Base-by-base conservation (phyloP, 92 coral and sea anemone genomes). In the Siderastrea radians region DNA sequence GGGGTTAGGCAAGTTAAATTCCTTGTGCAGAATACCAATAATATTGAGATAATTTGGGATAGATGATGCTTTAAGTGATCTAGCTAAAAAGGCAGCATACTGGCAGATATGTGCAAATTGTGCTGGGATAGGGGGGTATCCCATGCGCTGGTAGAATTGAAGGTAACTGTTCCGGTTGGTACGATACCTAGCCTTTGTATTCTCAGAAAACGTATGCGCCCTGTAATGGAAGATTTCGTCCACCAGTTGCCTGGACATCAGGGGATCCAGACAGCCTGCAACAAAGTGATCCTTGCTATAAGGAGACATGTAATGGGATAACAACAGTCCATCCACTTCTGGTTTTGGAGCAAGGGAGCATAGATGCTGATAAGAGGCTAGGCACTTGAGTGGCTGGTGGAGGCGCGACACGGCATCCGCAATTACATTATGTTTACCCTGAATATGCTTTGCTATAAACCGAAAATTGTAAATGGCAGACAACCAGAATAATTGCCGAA, bases 101-200 rank as follows among this genome's bases (percentile, higher is more conserved):
- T 72, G 80, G 26, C 63, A 83, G 11, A 83, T 72, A 67, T 83
- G 87, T 46, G 55, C 80, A 13, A 69, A 51, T 59, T 47, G 72
- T 15, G 87, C 87, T 58, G 80, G 80, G 71, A 82, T 17, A 26
- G 38, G 50, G 72, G 79, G 77, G 49, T 82, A 82, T 9, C 69
- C 86, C 70, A 82, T 57, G 52, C 45, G 78, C 47, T 68, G 77
- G 17, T 58, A 71, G 48, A 82, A 82, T 1, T 68, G 49, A 58
- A 69, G 48, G 48, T 82, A 82, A 10, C 77, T 82, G 46, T 70
- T 82, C 3, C 53, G 67, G 52, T 55, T 70, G 49, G 71, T 82
- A 13, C 69, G 79, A 52, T 82, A 82, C 1, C 78, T 71, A 8
- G 58, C 38, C 6, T 71, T 82, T 26, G 78, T 82, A 54, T 82